phyloP scores from a whole-genome alignment of 2,113 vertebrate species.

The Dermatemys mawii region DNA sequence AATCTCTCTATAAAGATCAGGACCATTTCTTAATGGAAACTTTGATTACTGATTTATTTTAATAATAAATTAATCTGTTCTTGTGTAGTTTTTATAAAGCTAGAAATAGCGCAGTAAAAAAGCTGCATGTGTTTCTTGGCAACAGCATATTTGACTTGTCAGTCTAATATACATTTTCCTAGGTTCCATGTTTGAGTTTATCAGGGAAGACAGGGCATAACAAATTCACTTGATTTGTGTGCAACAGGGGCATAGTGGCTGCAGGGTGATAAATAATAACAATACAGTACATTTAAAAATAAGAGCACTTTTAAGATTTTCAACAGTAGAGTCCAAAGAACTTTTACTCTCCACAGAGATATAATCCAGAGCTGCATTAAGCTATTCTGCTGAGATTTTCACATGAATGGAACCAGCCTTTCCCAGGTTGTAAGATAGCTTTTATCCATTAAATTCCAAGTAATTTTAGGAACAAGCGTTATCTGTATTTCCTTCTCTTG shows the following conservation, averaged over 20 bases:
- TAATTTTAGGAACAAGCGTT: background rate
- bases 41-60: conserved; percentile 54
- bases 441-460: background rate
- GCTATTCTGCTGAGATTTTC: background rate
- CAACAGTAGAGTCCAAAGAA: background rate
- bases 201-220: background rate
- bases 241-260: background rate
- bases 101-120: conserved; percentile 51
- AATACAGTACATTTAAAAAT: conserved; percentile 1
- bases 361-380: background rate
- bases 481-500: background rate
- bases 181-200: conserved; percentile 30
- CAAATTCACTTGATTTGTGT: background rate
- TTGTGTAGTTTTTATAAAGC: conserved; percentile 38
- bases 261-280: conserved; percentile 2
- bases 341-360: background rate
- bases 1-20: conserved; percentile 45
- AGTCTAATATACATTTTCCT: conserved; percentile 33
- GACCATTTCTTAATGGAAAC: background rate
- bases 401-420: background rate
- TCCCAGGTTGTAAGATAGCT: background rate
- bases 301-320: conserved; percentile 19
- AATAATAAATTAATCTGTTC: conserved; percentile 50
- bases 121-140: conserved; percentile 54
- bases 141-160: conserved; percentile 46